Evolutionary conservation across 2,888 invertebrate genomes (phyloP).

Genomic region (Harpagoxenus sublaevis): DNA sequence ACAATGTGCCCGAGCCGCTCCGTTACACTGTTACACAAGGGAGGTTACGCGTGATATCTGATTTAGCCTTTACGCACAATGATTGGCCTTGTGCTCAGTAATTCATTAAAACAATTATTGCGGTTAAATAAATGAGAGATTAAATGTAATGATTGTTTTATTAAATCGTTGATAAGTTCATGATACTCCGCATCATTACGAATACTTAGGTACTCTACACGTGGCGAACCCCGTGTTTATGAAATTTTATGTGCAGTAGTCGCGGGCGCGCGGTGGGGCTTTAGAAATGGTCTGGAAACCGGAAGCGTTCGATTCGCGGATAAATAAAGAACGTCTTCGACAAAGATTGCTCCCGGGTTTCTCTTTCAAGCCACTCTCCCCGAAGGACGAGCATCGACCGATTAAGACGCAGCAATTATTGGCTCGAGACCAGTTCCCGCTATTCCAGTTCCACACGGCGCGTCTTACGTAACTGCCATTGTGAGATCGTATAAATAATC

Average conservation of each 20-base stretch:
- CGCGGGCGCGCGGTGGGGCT: neutral
- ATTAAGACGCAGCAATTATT: slow-evolving; percentile 81
- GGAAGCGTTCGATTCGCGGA: slow-evolving; percentile 32
- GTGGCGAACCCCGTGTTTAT: neutral
- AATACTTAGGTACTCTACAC: neutral
- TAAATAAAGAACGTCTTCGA: slow-evolving; percentile 49
- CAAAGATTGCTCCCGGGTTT: slow-evolving; percentile 60
- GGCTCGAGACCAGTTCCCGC: slow-evolving; percentile 82
- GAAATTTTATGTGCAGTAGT: neutral
- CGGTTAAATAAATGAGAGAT: slow-evolving; percentile 46
- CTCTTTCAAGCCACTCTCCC: slow-evolving; percentile 60
- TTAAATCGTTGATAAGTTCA: neutral
- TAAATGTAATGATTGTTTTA: neutral
- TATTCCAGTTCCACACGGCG: slow-evolving; percentile 81
- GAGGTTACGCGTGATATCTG: slow-evolving; percentile 40
- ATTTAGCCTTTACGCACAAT: slow-evolving; percentile 57
- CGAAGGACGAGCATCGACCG: slow-evolving; percentile 77
- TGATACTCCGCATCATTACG: neutral
- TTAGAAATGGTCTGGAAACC: slow-evolving; percentile 10
- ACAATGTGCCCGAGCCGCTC: slow-evolving; percentile 72
- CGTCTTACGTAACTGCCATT: slow-evolving; percentile 79
- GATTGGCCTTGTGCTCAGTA: slow-evolving; percentile 48
- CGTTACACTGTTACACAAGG: slow-evolving; percentile 41
- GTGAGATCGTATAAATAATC: slow-evolving; percentile 79
- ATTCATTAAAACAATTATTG: slow-evolving; percentile 57